Percentiles rank a stretch among this genome's conserved stretches.
phyloP scores from a whole-genome alignment of 1,140 invertebrate species.

The Drosophila sucinea region DNA sequence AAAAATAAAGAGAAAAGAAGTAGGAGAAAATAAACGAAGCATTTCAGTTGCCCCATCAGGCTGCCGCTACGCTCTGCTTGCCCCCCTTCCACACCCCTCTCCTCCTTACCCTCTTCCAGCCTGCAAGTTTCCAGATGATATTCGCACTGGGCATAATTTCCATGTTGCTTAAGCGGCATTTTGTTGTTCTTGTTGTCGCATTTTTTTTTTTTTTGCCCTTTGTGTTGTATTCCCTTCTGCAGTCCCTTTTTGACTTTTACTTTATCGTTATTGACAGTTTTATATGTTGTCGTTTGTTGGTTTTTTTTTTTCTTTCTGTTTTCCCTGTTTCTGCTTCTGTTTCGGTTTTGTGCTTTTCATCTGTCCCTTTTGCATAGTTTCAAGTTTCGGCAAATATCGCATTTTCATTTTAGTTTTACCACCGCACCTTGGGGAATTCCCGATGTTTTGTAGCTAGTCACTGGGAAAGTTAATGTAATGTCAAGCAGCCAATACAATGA shows the following conservation, averaged over 20 bases:
- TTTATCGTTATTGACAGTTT: conserved; percentile 81
- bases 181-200: conserved; percentile 52
- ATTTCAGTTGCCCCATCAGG: conserved; percentile 41
- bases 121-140: conserved; percentile 67
- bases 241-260: conserved; percentile 48
- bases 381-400: conserved; percentile 62
- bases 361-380: conserved; percentile 79
- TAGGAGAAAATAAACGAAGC: conserved; percentile 61
- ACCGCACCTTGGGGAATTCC: conserved; percentile 61
- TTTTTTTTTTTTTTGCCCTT: conserved; percentile 12
- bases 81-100: conserved; percentile 19
- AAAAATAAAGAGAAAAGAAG: conserved; percentile 35
- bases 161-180: conserved; percentile 80
- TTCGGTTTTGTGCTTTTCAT: conserved; percentile 48
- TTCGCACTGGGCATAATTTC: conserved; percentile 80
- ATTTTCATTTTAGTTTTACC: conserved; percentile 54
- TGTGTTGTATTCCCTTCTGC: conserved; percentile 4
- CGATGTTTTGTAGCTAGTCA: conserved; percentile 42
- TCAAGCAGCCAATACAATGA: conserved; percentile 48
- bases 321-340: conserved; percentile 29
- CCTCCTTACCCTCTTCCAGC: background rate
- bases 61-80: background rate
- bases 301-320: conserved; percentile 14
- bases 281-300: conserved; percentile 44
- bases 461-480: conserved; percentile 69